These are phyloP conservation scores for Taurulus bubalis DNA, from an alignment of 2,113 vertebrate species.

Conservation along the genomic window DNA sequence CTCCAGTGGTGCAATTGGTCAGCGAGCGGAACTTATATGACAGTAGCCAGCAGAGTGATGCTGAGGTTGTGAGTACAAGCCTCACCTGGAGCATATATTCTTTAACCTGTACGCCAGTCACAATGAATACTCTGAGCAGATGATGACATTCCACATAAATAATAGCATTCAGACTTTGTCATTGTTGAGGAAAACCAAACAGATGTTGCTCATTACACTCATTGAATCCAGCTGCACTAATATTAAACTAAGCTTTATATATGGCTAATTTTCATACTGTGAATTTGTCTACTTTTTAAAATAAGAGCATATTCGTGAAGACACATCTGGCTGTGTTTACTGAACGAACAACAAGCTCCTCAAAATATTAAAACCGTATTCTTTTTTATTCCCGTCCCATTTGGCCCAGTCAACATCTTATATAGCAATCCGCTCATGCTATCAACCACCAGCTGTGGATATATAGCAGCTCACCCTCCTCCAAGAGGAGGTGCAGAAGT, in stretches of 20 bases:
- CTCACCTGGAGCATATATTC: slow-evolving; percentile 33
- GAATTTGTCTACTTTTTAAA: neutral
- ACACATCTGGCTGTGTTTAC: neutral
- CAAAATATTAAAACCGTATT: neutral
- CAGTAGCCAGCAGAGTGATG: slow-evolving; percentile 43
- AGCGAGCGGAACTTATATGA: slow-evolving; percentile 52
- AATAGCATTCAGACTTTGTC: too few species aligned
- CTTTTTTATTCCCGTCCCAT: neutral
- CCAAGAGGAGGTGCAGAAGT: too few species aligned
- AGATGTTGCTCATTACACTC: accelerated
- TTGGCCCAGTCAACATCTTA: too few species aligned
- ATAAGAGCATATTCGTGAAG: neutral
- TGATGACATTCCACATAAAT: too few species aligned
- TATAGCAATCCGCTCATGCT: neutral
- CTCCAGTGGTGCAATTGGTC: slow-evolving; percentile 53
- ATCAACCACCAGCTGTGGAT: neutral
- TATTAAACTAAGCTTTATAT: neutral
- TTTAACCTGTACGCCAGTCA: neutral
- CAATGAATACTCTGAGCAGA: neutral
- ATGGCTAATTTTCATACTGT: neutral
- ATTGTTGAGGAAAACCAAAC: neutral
- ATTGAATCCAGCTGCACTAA: too few species aligned
- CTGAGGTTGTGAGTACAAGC: slow-evolving; percentile 54
- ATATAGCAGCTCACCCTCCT: neutral
- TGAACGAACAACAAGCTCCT: neutral